phyloP scores from a whole-genome alignment of 2,888 invertebrate species.

The Volucella zonaria region DNA sequence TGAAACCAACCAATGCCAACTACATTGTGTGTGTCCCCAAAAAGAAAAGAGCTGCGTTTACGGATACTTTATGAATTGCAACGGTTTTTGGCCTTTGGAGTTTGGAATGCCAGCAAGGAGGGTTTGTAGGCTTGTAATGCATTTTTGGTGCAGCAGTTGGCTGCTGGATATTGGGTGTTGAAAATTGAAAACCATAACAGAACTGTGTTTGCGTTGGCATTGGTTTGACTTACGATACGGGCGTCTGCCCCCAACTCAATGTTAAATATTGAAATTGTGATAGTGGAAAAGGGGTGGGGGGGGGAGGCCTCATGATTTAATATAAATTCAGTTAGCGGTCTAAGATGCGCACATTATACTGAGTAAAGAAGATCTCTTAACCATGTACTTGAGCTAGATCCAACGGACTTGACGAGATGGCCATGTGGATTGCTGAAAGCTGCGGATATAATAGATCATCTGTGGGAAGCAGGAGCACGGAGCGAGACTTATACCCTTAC shows the following conservation, averaged over 20 bases:
- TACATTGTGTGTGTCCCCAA: conserved; percentile 36
- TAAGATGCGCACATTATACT: too few relatives aligned
- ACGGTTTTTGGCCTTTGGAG: conserved; percentile 50
- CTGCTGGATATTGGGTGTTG: conserved; percentile 26
- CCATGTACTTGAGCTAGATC: too few relatives aligned
- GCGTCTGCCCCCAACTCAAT: conserved; percentile 48
- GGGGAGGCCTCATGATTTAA: too few relatives aligned
- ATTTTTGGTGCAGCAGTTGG: conserved; percentile 54
- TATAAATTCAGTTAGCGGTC: too few relatives aligned
- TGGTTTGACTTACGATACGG: conserved; percentile 56
- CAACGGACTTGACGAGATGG: too few relatives aligned
- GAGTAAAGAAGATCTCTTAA: too few relatives aligned
- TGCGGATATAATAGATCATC: too few relatives aligned
- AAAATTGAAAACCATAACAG: conserved; percentile 60
- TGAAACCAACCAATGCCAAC: conserved; percentile 51
- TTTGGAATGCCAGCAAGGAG: neutral
- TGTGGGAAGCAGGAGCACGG: too few relatives aligned
- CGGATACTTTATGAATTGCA: conserved; percentile 61
- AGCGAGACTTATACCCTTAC: too few relatives aligned
- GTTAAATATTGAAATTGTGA: conserved; percentile 22
- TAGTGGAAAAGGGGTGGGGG: neutral
- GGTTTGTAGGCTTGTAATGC: conserved; percentile 14
- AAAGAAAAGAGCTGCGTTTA: conserved; percentile 57
- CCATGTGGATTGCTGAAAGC: too few relatives aligned
- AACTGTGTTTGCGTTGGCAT: conserved; percentile 24